Base-by-base conservation (phyloP, 2,888 invertebrate species). In the Encarsia formosa region DNA sequence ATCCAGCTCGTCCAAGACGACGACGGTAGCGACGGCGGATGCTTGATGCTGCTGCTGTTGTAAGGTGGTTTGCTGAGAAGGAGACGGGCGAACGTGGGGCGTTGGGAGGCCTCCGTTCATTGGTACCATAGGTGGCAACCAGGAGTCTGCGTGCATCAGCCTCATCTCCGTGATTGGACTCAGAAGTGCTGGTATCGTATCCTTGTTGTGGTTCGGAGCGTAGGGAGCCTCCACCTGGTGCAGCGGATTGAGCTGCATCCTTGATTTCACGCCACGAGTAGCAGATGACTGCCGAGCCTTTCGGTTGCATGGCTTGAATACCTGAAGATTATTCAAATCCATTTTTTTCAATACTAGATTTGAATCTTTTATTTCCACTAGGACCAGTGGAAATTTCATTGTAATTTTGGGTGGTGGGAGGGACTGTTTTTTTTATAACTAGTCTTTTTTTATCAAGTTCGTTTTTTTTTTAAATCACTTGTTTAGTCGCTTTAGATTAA, bases 261-360 rank as follows among this genome's bases (percentile, higher is more conserved):
- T 51, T 57, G 55, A 71, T 68, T 63, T 73, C 73, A 71, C 72
- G 73, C 73, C 73, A 73, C 65, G 73, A 68, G 66, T 68, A 69
- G 56, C 69, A 71, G 64, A 65, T 64, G 62, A 69, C 62, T 56
- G 65, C 38, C 55, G 63, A 60, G 49, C 58, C 63, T 61, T 62
- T 61, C 52, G 60, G 63, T 60, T 70, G 70, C 73, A 73, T 73
- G 65, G 56, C 68, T 65, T 62, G 58, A 63, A 42, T 56, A 49
- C 57, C 66, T 67, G 61, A n/a, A n/a, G n/a, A n/a, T n/a, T n/a
- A n/a, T n/a, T n/a, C n/a, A n/a, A n/a, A n/a, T n/a, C n/a, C n/a
- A n/a, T n/a, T n/a, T n/a, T n/a, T n/a, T n/a, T n/a, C n/a, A n/a
- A n/a, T n/a, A n/a, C n/a, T n/a, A n/a, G n/a, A n/a, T n/a, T n/a